Conservation (phyloP, 1,140 invertebrate species). For the Scaptodrosophila lebanonensis region DNA sequence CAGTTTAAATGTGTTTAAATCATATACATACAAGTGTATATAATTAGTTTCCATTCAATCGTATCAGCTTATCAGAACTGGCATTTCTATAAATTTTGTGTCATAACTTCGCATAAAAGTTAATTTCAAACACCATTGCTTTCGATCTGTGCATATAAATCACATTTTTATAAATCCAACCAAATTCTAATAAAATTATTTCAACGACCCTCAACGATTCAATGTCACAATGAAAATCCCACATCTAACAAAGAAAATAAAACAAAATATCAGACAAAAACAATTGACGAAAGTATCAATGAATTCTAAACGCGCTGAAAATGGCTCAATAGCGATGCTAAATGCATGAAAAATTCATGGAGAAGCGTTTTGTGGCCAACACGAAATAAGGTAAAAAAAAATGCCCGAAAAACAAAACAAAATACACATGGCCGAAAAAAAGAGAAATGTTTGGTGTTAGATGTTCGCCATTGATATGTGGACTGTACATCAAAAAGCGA, state of each 20-base stretch:
- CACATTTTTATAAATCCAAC: too few relatives aligned
- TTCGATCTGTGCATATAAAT: too few relatives aligned
- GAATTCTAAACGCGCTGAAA: conserved; percentile 65
- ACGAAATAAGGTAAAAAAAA: conserved; percentile 35
- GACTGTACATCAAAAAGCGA: conserved; percentile 43
- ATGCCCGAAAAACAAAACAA: conserved; percentile 14
- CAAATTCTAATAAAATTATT: too few relatives aligned
- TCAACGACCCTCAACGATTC: conserved; percentile 5
- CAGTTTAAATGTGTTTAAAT: too few relatives aligned
- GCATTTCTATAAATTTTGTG: too few relatives aligned
- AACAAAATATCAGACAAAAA: conserved; percentile 36
- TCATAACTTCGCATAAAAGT: too few relatives aligned
- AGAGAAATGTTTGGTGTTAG: neutral
- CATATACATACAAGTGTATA: too few relatives aligned
- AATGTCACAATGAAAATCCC: conserved; percentile 43
- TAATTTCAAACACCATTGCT: too few relatives aligned
- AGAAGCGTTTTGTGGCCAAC: conserved; percentile 60
- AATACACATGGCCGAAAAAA: neutral
- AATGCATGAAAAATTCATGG: conserved; percentile 68
- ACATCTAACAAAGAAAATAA: conserved; percentile 13
- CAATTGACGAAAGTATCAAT: conserved; percentile 65
- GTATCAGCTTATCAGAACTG: too few relatives aligned
- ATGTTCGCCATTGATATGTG: too few relatives aligned
- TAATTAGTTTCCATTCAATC: too few relatives aligned
- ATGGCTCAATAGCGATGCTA: conserved; percentile 56